Percentiles rank a stretch among this genome's conserved stretches.
Conservation (phyloP, 2,888 invertebrate genomes). For the Harpagoxenus sublaevis region DNA sequence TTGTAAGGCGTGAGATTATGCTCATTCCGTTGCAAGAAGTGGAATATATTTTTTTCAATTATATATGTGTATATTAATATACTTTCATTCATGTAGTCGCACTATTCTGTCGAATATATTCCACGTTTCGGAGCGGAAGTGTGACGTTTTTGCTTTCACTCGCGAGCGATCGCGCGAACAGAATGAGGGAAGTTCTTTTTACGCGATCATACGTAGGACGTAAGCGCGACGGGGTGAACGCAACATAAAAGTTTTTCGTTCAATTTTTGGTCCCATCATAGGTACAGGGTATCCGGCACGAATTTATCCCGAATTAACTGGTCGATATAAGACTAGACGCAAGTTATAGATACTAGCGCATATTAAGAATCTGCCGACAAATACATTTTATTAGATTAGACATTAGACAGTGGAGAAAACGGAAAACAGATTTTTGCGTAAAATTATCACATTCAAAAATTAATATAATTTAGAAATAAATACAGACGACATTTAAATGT, state of each 20-base stretch:
- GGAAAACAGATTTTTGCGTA: neutral
- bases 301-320: constrained; percentile 75
- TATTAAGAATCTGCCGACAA: constrained; percentile 66
- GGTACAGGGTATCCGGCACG: constrained; percentile 77
- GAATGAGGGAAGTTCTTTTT: constrained; percentile 60
- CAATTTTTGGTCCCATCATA: constrained; percentile 85
- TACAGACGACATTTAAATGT: neutral
- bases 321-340: constrained; percentile 69
- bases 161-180: constrained; percentile 61
- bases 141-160: constrained; percentile 46
- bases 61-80: constrained; percentile 38
- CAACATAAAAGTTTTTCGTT: constrained; percentile 70
- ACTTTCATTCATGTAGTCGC: constrained; percentile 46
- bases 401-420: neutral
- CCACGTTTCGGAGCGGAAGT: constrained; percentile 39
- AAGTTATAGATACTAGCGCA: constrained; percentile 59
- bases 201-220: constrained; percentile 72
- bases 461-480: neutral
- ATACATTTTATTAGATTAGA: neutral
- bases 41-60: constrained; percentile 33
- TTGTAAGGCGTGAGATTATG: constrained; percentile 43
- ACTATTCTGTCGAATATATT: constrained; percentile 36
- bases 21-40: constrained; percentile 20
- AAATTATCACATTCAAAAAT: neutral
- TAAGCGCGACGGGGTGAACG: constrained; percentile 77